Evolutionary conservation across 2,113 vertebrate genomes (phyloP).

Genomic region (Anolis carolinensis): DNA sequence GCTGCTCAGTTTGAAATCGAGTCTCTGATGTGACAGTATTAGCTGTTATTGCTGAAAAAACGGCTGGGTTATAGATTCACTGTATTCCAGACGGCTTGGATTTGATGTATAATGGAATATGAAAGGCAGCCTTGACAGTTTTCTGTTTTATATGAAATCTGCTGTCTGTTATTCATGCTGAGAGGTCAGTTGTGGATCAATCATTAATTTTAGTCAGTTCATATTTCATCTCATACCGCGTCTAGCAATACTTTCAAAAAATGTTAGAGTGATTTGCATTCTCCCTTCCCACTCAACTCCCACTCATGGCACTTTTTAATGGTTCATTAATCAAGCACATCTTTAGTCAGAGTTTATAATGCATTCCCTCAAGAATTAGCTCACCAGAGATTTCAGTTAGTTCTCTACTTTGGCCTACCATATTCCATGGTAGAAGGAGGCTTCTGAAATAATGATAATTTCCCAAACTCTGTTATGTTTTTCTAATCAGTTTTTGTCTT

Average conservation of each 20-base stretch:
- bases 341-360: constrained; percentile 53
- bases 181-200: constrained; percentile 4
- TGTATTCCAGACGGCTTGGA: not conserved
- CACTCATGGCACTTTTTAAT: constrained; percentile 40
- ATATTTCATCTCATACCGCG: constrained; percentile 27
- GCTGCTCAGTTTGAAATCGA: not conserved
- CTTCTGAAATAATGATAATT: constrained; percentile 61
- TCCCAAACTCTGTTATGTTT: constrained; percentile 51
- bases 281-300: not conserved
- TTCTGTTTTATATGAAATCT: not conserved
- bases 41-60: constrained; percentile 6
- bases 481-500: constrained; percentile 27
- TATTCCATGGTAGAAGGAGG: constrained; percentile 66
- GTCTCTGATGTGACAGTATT: not conserved
- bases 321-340: constrained; percentile 4
- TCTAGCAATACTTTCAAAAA: constrained; percentile 27
- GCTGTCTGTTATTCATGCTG: constrained; percentile 24
- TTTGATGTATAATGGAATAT: not conserved
- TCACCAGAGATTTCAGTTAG: constrained; percentile 47
- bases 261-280: constrained; percentile 49
- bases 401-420: constrained; percentile 54
- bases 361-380: constrained; percentile 42
- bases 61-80: constrained; percentile 4
- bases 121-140: constrained; percentile 13
- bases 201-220: constrained; percentile 19